A percentile compares a stretch with the other conserved stretches of the same genome.
These are phyloP conservation scores for Arctopsyche grandis DNA, from an alignment of 1,140 invertebrate species.

Conservation along the genomic window DNA sequence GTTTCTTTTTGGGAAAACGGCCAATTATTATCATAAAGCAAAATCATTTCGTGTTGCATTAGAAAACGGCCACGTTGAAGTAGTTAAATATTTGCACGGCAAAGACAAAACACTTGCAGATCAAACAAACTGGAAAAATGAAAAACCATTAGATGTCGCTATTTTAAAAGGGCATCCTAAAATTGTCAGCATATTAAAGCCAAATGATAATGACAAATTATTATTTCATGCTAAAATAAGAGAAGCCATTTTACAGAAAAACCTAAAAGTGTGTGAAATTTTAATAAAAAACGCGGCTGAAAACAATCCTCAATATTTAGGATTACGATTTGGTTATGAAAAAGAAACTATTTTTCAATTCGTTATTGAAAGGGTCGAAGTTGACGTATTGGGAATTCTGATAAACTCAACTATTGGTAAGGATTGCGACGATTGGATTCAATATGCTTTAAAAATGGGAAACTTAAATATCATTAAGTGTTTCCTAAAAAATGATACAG, in stretches of 20 bases:
- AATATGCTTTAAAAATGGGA: neutral
- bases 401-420: neutral
- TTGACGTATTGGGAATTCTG: neutral
- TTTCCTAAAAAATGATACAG: neutral
- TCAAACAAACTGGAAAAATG: neutral
- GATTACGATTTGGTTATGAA: neutral
- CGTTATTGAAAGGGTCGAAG: neutral
- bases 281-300: too few relatives aligned
- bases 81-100: neutral
- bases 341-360: neutral
- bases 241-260: neutral
- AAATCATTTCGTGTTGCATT: neutral
- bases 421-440: neutral
- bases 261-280: neutral
- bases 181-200: too few relatives aligned
- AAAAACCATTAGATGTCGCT: neutral
- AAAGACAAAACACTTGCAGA: neutral
- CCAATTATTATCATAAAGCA: neutral
- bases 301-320: too few relatives aligned
- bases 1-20: too few relatives aligned
- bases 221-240: too few relatives aligned
- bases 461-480: neutral
- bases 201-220: too few relatives aligned
- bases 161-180: too few relatives aligned
- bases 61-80: neutral